Conservation (phyloP, 2,888 invertebrate species). For the Meteorus cinctellus region DNA sequence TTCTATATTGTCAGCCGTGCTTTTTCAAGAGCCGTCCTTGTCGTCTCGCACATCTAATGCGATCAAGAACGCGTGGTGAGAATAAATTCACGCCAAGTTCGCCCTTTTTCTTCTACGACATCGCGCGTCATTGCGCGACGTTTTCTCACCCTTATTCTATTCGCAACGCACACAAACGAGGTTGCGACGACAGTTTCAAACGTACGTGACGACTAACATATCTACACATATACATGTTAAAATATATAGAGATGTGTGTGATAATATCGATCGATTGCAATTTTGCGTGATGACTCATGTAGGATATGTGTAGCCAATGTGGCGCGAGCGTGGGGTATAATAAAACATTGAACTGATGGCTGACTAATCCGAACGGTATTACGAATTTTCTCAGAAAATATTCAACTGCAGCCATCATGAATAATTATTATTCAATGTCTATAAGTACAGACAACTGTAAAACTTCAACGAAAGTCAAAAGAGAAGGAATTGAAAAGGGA, state of each 20-base stretch:
- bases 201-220: constrained; percentile 33
- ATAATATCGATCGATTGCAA: constrained; percentile 66
- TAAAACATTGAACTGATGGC: constrained; percentile 26
- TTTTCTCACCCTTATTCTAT: constrained; percentile 41
- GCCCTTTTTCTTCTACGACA: constrained; percentile 24
- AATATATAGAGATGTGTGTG: constrained; percentile 35
- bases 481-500: neutral
- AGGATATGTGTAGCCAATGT: constrained; percentile 42
- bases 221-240: neutral
- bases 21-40: constrained; percentile 33
- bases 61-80: constrained; percentile 65
- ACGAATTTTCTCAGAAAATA: constrained; percentile 40
- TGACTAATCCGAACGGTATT: constrained; percentile 47
- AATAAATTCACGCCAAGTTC: constrained; percentile 60
- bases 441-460: neutral
- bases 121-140: constrained; percentile 30
- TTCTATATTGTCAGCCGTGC: constrained; percentile 15
- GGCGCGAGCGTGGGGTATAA: constrained; percentile 18
- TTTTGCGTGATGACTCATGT: constrained; percentile 59
- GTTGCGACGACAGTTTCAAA: constrained; percentile 24
- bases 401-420: neutral
- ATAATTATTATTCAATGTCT: neutral
- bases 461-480: neutral
- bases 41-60: constrained; percentile 57
- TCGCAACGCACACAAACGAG: neutral